Percentiles rank a stretch among this genome's conserved stretches.
Evolutionary conservation across 2,113 vertebrate species (phyloP).

Genomic region (Delphinus delphis): DNA sequence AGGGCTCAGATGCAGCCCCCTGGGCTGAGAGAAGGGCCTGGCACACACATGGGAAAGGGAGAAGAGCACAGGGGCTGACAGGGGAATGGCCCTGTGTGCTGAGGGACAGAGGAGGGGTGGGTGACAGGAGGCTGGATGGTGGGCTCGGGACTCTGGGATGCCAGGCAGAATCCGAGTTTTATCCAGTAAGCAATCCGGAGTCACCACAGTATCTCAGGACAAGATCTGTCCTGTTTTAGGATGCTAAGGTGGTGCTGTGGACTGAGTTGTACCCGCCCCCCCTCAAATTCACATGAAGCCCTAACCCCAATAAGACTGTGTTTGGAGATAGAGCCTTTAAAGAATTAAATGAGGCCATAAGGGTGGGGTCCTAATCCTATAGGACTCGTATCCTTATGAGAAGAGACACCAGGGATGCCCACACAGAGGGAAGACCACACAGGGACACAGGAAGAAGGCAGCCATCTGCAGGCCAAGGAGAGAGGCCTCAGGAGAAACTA

Average conservation of each 20-base stretch:
- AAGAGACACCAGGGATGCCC: background rate
- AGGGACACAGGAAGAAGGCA: background rate
- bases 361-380: background rate
- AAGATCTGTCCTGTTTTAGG: background rate
- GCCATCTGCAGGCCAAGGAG: background rate
- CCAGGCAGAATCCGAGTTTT: background rate
- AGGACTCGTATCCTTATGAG: background rate
- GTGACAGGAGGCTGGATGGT: background rate
- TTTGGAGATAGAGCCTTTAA: background rate
- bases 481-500: background rate
- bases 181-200: background rate
- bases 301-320: background rate
- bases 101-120: background rate
- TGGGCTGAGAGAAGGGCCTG: background rate
- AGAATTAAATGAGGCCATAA: background rate
- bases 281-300: background rate
- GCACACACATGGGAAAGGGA: background rate
- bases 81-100: background rate
- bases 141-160: background rate
- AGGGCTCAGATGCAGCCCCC: background rate
- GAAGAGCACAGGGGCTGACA: background rate
- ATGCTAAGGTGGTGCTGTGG: background rate
- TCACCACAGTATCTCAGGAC: background rate
- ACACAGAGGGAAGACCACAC: background rate
- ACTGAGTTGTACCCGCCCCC: background rate